These are phyloP conservation scores for Gyps fulvus DNA, from an alignment of 2,113 vertebrate species.

Conservation along the genomic window DNA sequence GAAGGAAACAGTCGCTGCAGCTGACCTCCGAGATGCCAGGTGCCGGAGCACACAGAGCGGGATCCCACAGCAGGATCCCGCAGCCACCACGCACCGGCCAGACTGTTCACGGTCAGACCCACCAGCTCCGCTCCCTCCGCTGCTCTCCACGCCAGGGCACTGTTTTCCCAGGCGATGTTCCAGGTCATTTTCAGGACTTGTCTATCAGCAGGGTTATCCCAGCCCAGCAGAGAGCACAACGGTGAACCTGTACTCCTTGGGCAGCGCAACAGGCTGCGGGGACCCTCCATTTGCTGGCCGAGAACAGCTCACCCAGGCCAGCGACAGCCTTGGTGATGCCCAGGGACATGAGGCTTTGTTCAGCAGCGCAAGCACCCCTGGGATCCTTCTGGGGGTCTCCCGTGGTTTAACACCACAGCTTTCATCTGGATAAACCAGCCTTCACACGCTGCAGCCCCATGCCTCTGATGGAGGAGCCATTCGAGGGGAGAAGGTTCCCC, in stretches of 20 bases:
- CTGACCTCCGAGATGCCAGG: background rate
- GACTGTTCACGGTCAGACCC: rapidly evolving
- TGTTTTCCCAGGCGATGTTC: background rate
- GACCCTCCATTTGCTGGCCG: background rate
- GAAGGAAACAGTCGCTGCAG: background rate
- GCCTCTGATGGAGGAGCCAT: rapidly evolving
- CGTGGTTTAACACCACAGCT: rapidly evolving
- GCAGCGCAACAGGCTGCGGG: background rate
- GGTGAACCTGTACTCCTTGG: rapidly evolving
- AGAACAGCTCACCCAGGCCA: background rate
- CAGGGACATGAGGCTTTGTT: too few species aligned
- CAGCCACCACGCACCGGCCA: rapidly evolving
- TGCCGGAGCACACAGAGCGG: background rate
- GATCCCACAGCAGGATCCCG: background rate
- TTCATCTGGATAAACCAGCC: too few species aligned
- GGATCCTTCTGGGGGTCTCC: too few species aligned
- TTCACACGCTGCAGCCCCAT: rapidly evolving
- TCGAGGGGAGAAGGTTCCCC: background rate
- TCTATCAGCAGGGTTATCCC: background rate
- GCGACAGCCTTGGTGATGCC: too few species aligned
- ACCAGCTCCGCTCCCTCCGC: background rate
- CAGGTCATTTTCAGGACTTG: background rate
- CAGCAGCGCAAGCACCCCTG: background rate
- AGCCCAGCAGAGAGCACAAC: background rate
- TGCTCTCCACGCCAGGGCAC: background rate